Evolutionary conservation across 2,888 invertebrate species (phyloP), one percentile per base, ranked within the genome.

Genomic region (Gibbula magus): DNA sequence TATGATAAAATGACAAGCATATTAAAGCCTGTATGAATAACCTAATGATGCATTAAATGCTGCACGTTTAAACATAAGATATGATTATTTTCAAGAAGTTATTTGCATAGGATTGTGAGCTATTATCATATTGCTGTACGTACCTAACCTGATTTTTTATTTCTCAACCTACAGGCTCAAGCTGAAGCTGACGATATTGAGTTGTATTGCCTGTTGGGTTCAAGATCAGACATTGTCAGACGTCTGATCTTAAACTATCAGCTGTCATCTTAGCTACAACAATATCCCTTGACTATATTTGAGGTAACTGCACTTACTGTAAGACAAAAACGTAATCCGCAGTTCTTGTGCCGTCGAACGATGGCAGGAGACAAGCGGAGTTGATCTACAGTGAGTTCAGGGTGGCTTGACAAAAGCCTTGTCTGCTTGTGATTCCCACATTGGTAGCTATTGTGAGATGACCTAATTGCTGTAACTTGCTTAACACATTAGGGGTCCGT

Each of bases 271-370:
- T 56, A 56, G 56, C 8, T 20, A 13, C 70, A 70, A 39, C 39
- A 35, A 70, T 32, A 70, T 70, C 70, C 29, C 32, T 39, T 70
- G 70, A 35, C 70, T 35, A 39, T 35, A 29, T 70, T 35, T 35
- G 70, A 70, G 70, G 70, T 70, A 70, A 70, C 70, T 70, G 70
- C 70, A 70, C 70, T 70, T 70, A 39, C 70, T 70, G 70, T 35
- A 70, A 35, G 70, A 70, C 35, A 70, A 20, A n/a, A 70, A 56
- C 20, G 25, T 56, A 7, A 7, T 56, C 61, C 70, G 32, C 29
- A 70, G 20, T 70, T 35, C 35, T 35, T 20, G 39, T 70, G 70
- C 70, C 35, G 70, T 70, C 70, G 13, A 35, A n/a, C 7, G 56
- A 39, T 39, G 70, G 70, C 70, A 35, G 32, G 70, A 39, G 70